phyloP scores from a whole-genome alignment of 2,113 vertebrate genomes.

The Rhea pennata region DNA sequence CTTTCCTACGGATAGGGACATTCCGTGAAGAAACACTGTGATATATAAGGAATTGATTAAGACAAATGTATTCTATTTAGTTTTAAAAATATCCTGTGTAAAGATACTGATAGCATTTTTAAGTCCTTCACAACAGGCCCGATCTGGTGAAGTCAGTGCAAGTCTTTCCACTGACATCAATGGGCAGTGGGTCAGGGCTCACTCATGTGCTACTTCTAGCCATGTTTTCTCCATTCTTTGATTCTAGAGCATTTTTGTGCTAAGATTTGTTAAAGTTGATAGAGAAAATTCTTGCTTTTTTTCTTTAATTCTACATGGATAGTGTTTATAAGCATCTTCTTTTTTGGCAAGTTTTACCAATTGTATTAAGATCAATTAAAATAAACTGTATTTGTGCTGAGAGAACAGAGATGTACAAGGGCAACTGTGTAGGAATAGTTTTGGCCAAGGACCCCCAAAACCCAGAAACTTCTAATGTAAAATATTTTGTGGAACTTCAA shows the following conservation, averaged over 20 bases:
- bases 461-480: background rate
- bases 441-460: background rate
- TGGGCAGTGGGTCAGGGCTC: conserved; percentile 47
- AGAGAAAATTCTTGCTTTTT: background rate
- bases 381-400: background rate
- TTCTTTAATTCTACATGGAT: background rate
- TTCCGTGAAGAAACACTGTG: background rate
- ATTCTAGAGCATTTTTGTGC: conserved; percentile 19
- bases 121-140: conserved; percentile 15
- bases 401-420: background rate
- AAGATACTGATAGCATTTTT: background rate
- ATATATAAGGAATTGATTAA: background rate
- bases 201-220: conserved; percentile 34
- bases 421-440: background rate
- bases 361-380: background rate
- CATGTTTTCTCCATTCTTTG: conserved; percentile 48
- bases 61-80: background rate
- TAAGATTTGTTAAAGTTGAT: background rate
- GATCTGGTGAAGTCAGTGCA: conserved; percentile 44
- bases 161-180: conserved; percentile 68
- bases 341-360: background rate
- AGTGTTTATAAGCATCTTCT: background rate
- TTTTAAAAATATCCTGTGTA: background rate
- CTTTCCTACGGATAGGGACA: background rate
- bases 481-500: background rate